Evolutionary conservation across 2,888 invertebrate species (phyloP).

Genomic region (Himalopsyche anomala): DNA sequence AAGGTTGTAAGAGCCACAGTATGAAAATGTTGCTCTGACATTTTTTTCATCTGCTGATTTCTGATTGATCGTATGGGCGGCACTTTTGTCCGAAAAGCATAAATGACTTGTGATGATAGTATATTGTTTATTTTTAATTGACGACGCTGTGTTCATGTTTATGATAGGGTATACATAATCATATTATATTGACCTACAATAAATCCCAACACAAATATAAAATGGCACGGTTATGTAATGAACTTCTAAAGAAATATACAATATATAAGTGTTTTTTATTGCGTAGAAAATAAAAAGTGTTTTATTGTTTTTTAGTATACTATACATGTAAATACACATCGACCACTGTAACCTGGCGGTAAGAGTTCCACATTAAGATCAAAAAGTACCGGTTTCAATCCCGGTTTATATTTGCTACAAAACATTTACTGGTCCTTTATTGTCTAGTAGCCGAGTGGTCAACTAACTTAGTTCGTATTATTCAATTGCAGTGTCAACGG

Average conservation of each 20-base stretch:
- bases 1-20: slow-evolving; percentile 57
- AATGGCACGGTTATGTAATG: not conserved
- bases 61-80: slow-evolving; percentile 58
- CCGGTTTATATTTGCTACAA: too few species aligned
- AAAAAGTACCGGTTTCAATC: too few species aligned
- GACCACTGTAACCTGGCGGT: too few species aligned
- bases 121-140: not conserved
- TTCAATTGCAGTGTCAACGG: too few species aligned
- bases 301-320: too few species aligned
- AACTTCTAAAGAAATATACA: not conserved
- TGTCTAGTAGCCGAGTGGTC: too few species aligned
- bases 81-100: slow-evolving; percentile 39
- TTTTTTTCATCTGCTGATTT: slow-evolving; percentile 50
- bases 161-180: slow-evolving; percentile 15
- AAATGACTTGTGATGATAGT: slow-evolving; percentile 19
- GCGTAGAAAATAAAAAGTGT: too few species aligned
- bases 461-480: too few species aligned
- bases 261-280: too few species aligned
- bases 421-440: too few species aligned
- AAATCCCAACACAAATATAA: not conserved
- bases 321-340: too few species aligned
- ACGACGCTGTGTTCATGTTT: not conserved
- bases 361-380: too few species aligned
- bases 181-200: not conserved
- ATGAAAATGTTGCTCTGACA: slow-evolving; percentile 55